Conservation (phyloP, 2,113 vertebrate species). For the Peromyscus californicus region DNA sequence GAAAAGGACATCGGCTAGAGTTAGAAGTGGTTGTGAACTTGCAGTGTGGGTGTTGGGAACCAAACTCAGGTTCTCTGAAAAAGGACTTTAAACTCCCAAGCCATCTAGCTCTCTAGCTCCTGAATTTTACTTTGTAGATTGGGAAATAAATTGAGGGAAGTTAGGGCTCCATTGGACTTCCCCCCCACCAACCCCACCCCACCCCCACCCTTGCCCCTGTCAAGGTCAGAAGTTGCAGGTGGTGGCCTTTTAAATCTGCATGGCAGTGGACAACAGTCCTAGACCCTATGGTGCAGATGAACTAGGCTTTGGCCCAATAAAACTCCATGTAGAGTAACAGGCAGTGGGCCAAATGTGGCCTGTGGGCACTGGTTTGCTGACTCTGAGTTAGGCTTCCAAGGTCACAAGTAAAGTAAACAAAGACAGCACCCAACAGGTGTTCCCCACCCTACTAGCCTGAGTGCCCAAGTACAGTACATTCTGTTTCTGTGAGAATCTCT, state of each 20-base stretch:
- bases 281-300: rapidly evolving
- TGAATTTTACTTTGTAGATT: neutral
- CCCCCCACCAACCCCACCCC: too few relatives aligned
- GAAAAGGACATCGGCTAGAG: neutral
- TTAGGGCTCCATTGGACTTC: neutral
- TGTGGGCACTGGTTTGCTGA: neutral
- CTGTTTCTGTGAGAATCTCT: neutral
- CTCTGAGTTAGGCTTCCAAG: neutral
- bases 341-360: neutral
- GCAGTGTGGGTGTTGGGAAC: neutral
- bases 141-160: neutral
- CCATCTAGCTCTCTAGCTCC: neutral
- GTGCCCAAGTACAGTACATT: rapidly evolving
- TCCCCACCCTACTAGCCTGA: neutral
- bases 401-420: neutral
- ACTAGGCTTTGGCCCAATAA: neutral
- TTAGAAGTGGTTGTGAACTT: neutral
- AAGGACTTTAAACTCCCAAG: neutral
- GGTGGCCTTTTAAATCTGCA: neutral
- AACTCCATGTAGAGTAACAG: neutral
- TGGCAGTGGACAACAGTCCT: too few relatives aligned
- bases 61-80: neutral
- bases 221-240: neutral
- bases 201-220: too few relatives aligned
- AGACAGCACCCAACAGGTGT: conserved; percentile 51